A percentile compares a stretch with the other conserved stretches of the same genome.
phyloP scores from a whole-genome alignment of 2,797 vertebrate species.

The Benthosema pterotum region DNA sequence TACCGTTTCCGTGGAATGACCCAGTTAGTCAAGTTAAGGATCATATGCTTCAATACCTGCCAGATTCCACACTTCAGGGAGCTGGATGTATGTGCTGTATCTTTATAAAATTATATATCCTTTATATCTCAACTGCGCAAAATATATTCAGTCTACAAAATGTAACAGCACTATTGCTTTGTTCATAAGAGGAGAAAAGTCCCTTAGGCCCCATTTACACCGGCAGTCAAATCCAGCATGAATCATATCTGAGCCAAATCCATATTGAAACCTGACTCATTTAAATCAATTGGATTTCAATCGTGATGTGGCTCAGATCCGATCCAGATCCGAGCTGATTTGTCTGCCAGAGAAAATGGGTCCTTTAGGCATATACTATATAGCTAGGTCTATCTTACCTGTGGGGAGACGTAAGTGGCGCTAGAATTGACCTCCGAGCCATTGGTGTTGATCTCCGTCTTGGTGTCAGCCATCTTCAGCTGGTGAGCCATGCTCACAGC shows the following conservation, averaged over 20 bases:
- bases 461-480: slow-evolving; percentile 81
- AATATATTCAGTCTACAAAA: neutral
- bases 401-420: slow-evolving; percentile 64
- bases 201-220: too few species aligned
- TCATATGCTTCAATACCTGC: neutral
- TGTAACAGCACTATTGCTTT: neutral
- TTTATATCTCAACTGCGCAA: neutral
- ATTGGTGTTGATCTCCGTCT: slow-evolving; percentile 74
- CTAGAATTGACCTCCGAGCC: slow-evolving; percentile 68
- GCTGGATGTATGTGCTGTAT: neutral
- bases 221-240: too few species aligned
- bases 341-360: too few species aligned
- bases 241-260: too few species aligned
- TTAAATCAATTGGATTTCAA: too few species aligned
- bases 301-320: too few species aligned
- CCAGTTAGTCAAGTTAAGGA: too few species aligned
- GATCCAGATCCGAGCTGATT: too few species aligned
- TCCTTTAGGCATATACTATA: too few species aligned
- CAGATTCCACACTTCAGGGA: neutral
- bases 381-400: slow-evolving; percentile 75
- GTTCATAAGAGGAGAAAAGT: neutral
- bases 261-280: too few species aligned
- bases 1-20: too few species aligned
- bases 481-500: slow-evolving; percentile 75
- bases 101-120: slow-evolving; percentile 3